Conservation (phyloP, 2,888 invertebrate species). For the Omphaloscelis lunosa region DNA sequence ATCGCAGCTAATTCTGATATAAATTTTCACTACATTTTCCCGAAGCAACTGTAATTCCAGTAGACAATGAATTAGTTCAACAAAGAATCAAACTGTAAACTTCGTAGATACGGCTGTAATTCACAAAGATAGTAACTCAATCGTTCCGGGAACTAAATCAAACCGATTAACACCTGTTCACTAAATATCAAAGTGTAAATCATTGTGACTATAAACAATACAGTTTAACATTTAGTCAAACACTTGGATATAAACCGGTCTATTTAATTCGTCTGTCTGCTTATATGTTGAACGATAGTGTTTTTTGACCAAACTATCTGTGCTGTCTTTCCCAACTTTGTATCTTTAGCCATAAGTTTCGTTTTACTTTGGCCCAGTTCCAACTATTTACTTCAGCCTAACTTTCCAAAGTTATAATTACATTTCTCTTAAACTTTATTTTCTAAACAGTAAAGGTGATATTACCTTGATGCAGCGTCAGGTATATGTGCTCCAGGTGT, state of each 20-base stretch:
- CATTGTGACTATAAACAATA: slow-evolving; percentile 40
- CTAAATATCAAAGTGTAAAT: slow-evolving; percentile 53
- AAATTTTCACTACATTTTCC: background rate
- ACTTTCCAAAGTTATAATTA: slow-evolving; percentile 17
- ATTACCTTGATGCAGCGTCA: slow-evolving; percentile 1
- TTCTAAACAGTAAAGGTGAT: fast-evolving
- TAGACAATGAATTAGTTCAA: slow-evolving; percentile 7
- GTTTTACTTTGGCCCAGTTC: slow-evolving; percentile 14
- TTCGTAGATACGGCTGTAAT: background rate
- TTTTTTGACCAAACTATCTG: slow-evolving; percentile 2
- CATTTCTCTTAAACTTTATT: slow-evolving; percentile 18
- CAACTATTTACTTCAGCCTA: slow-evolving; percentile 15
- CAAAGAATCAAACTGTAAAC: slow-evolving; percentile 10
- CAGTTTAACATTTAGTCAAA: slow-evolving; percentile 46
- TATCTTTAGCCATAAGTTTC: background rate
- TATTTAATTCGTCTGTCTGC: slow-evolving; percentile 39
- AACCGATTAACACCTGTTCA: slow-evolving; percentile 46
- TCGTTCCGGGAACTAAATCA: slow-evolving; percentile 38
- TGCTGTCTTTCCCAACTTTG: slow-evolving; percentile 14
- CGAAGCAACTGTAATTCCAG: slow-evolving; percentile 3
- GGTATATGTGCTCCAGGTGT: slow-evolving; percentile 20
- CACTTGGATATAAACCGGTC: slow-evolving; percentile 35
- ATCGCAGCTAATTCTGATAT: background rate
- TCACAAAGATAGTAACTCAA: slow-evolving; percentile 23
- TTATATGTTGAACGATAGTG: slow-evolving; percentile 29